A percentile compares a stretch with the other conserved stretches of the same genome.
These are phyloP conservation scores for Gallinago media DNA, from an alignment of 2,113 vertebrate genomes.

Conservation along the genomic window DNA sequence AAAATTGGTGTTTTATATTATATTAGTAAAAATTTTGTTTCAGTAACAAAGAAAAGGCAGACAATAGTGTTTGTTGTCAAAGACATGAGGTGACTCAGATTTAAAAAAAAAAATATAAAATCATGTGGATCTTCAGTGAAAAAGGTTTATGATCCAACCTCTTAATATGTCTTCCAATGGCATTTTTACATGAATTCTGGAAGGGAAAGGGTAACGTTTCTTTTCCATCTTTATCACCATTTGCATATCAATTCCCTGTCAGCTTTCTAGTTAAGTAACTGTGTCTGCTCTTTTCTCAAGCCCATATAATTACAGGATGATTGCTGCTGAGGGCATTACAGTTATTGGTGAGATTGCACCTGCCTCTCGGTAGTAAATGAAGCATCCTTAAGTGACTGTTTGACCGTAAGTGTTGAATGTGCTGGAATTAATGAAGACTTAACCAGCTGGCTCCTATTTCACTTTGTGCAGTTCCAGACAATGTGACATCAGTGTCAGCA, in stretches of 20 bases:
- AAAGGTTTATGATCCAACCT: not conserved
- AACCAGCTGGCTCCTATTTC: conserved; percentile 48
- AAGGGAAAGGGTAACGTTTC: not conserved
- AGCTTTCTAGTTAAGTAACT: not conserved
- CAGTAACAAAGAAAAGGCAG: not conserved
- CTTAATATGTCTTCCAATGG: not conserved
- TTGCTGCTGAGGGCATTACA: not conserved
- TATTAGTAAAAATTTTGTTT: not conserved
- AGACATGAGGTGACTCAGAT: not conserved
- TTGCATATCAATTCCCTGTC: not conserved
- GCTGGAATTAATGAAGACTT: not conserved
- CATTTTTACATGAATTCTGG: not conserved
- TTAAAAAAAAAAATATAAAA: not conserved
- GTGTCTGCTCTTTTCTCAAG: not conserved
- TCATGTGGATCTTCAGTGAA: not conserved
- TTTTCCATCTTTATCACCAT: not conserved
- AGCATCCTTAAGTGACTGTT: conserved; percentile 1
- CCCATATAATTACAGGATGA: not conserved
- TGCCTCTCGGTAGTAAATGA: not conserved
- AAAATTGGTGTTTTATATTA: not conserved
- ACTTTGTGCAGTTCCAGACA: conserved; percentile 25
- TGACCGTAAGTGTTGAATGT: not conserved
- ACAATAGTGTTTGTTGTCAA: not conserved
- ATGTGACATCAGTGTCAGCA: not conserved
- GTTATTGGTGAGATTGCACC: not conserved